Conservation (phyloP, 2,113 vertebrate genomes). For the Lonchura striata region DNA sequence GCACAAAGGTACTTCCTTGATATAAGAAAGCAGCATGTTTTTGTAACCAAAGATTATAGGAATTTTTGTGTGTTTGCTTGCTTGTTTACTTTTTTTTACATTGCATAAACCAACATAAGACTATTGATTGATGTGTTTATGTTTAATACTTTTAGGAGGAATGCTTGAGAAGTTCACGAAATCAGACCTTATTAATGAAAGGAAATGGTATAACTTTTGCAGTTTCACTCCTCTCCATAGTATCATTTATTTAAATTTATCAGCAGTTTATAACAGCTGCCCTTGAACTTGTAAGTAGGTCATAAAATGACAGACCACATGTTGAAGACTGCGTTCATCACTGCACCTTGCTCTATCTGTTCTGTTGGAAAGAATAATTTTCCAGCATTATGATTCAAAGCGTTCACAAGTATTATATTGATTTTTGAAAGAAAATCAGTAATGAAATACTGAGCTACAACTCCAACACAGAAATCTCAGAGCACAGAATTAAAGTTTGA, state of each 20-base stretch:
- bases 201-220: background rate
- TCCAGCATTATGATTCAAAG: background rate
- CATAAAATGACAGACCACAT: background rate
- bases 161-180: background rate
- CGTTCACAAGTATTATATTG: background rate
- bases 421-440: background rate
- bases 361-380: background rate
- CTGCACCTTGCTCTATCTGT: background rate
- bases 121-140: background rate
- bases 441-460: background rate
- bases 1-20: background rate
- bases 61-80: fast-evolving
- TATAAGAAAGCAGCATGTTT: background rate
- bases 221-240: background rate
- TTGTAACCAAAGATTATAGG: background rate
- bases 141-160: background rate
- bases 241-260: background rate
- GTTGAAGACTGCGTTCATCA: background rate
- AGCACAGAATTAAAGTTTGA: background rate
- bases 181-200: background rate
- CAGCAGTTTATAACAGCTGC: background rate
- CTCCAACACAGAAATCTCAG: background rate
- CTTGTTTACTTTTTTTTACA: background rate
- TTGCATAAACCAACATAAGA: background rate
- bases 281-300: background rate